Percentiles rank a stretch among this genome's conserved stretches.
Evolutionary conservation across 2,888 invertebrate species (phyloP).

Genomic region (Drosophila flavopinicola): DNA sequence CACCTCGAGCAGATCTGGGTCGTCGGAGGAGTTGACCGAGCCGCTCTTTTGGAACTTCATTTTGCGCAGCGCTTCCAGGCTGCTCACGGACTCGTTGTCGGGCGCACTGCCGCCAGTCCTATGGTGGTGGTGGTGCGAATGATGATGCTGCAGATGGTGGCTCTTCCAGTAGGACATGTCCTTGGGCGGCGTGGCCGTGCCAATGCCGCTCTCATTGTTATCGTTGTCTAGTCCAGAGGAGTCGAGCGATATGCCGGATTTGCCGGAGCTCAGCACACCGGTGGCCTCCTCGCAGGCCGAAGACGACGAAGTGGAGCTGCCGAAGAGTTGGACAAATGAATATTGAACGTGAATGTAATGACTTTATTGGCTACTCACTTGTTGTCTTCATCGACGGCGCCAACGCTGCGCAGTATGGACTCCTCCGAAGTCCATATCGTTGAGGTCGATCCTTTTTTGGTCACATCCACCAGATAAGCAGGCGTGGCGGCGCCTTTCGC

Average conservation of each 20-base stretch:
- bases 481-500: constrained; percentile 59
- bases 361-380: constrained; percentile 78
- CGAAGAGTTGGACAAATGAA: constrained; percentile 28
- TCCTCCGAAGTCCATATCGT: constrained; percentile 85
- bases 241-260: constrained; percentile 84
- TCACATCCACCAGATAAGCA: constrained; percentile 81
- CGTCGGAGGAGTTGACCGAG: constrained; percentile 82
- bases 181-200: constrained; percentile 84
- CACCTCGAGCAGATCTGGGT: constrained; percentile 83
- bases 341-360: constrained; percentile 16
- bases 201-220: constrained; percentile 84
- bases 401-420: constrained; percentile 84
- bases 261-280: constrained; percentile 83
- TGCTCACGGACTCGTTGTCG: constrained; percentile 82
- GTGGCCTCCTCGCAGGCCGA: constrained; percentile 84
- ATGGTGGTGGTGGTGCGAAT: constrained; percentile 63
- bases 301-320: constrained; percentile 84
- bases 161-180: constrained; percentile 83
- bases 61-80: constrained; percentile 81
- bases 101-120: constrained; percentile 50
- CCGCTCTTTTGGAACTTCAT: constrained; percentile 83
- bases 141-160: constrained; percentile 69
- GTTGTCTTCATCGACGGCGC: constrained; percentile 85
- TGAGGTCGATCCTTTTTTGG: constrained; percentile 84
- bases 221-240: constrained; percentile 84